Percentiles rank a stretch among this genome's conserved stretches.
Conservation (phyloP, 2,888 invertebrate species). For the Brassicogethes aeneus region DNA sequence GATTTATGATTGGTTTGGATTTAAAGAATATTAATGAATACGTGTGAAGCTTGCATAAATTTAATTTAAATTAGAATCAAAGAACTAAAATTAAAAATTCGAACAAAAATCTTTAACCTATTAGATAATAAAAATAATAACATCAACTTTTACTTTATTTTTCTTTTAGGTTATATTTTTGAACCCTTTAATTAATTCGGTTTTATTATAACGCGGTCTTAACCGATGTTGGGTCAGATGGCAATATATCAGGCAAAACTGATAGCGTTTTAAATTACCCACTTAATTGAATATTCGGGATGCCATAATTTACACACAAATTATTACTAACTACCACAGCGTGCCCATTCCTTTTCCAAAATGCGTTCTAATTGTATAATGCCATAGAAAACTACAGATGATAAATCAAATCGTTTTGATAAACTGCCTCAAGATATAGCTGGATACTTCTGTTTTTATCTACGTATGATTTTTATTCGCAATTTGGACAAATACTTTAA, state of each 20-base stretch:
- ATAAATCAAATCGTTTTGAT: constrained; percentile 1
- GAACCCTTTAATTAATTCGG: too few species aligned
- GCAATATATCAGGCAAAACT: constrained; percentile 18
- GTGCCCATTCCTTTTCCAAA: constrained; percentile 14
- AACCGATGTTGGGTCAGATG: constrained; percentile 18
- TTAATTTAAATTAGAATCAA: too few species aligned
- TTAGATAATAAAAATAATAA: too few species aligned
- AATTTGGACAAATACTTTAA: too few species aligned
- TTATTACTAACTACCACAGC: constrained; percentile 12
- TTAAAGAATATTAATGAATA: too few species aligned
- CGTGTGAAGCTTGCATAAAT: too few species aligned
- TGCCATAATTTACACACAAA: constrained; percentile 18
- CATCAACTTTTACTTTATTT: too few species aligned
- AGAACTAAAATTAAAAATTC: too few species aligned
- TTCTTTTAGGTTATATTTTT: too few species aligned
- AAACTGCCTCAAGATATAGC: neutral
- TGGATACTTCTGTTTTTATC: neutral
- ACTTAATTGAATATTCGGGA: constrained; percentile 20
- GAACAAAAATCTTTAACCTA: too few species aligned
- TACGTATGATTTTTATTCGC: too few species aligned
- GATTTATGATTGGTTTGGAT: too few species aligned
- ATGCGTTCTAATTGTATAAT: constrained; percentile 12
- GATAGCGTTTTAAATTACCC: constrained; percentile 20
- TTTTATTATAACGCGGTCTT: constrained; percentile 9
- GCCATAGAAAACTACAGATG: constrained; percentile 1